A percentile compares a stretch with the other conserved stretches of the same genome.
Conservation (phyloP, 2,888 invertebrate species). For the Celastrina argiolus region DNA sequence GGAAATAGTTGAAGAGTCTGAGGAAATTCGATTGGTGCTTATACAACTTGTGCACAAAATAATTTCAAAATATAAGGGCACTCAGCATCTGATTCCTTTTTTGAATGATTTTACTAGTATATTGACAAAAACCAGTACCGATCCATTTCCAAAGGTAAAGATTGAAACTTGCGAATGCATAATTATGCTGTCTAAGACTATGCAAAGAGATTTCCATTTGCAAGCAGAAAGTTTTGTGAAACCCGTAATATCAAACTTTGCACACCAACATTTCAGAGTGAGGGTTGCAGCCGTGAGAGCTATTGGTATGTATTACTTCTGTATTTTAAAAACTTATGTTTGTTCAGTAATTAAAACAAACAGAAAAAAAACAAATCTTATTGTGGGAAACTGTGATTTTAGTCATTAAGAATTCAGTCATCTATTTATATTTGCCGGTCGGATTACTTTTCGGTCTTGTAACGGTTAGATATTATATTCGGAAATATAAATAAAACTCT, state of each 20-base stretch:
- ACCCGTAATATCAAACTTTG: slow-evolving; percentile 84
- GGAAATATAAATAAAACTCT: no score
- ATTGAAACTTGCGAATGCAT: slow-evolving; percentile 86
- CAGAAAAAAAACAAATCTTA: no score
- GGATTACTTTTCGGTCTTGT: no score
- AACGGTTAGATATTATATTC: no score
- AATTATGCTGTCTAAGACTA: slow-evolving; percentile 78
- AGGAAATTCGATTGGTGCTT: slow-evolving; percentile 88
- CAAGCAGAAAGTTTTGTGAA: slow-evolving; percentile 85
- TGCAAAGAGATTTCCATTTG: slow-evolving; percentile 84
- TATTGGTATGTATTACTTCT: slow-evolving; percentile 73
- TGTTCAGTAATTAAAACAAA: no score
- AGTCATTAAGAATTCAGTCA: no score
- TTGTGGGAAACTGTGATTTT: no score
- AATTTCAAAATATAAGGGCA: slow-evolving; percentile 79
- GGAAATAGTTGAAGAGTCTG: slow-evolving; percentile 82
- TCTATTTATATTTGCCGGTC: no score
- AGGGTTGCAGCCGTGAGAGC: slow-evolving; percentile 85
- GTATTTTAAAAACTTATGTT: no score
- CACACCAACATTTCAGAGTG: slow-evolving; percentile 90
- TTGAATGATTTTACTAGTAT: slow-evolving; percentile 87
- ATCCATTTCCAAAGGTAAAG: slow-evolving; percentile 89
- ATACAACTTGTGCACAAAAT: slow-evolving; percentile 82
- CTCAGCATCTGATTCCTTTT: slow-evolving; percentile 80
- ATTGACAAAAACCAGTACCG: slow-evolving; percentile 83